Percentiles rank a stretch among this genome's conserved stretches.
These are phyloP conservation scores for Habrosyne pyritoides DNA, from an alignment of 2,888 invertebrate genomes.

Conservation along the genomic window DNA sequence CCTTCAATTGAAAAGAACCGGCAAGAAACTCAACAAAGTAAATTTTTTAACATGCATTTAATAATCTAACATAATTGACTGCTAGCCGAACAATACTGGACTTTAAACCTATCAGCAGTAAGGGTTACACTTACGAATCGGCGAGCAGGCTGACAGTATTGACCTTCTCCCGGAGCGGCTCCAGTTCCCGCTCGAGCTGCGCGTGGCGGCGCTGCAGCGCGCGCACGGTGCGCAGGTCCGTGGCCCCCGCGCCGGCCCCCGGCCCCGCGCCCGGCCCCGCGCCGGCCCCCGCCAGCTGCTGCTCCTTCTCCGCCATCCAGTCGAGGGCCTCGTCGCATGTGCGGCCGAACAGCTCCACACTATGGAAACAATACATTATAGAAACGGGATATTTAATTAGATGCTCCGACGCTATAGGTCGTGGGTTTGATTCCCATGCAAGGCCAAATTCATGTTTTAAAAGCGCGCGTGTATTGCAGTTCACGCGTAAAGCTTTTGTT, in stretches of 20 bases:
- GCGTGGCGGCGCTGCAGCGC: constrained; percentile 96
- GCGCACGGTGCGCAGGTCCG: constrained; percentile 95
- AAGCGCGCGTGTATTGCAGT: too few relatives aligned
- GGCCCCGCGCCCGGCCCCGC: neutral
- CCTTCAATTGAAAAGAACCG: too few relatives aligned
- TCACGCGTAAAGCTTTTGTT: too few relatives aligned
- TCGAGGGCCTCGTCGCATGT: constrained; percentile 98
- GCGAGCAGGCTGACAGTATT: constrained; percentile 94
- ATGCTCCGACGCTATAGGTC: too few relatives aligned
- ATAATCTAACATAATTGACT: too few relatives aligned
- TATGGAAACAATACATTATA: constrained; percentile 49
- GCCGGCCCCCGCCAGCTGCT: constrained; percentile 91
- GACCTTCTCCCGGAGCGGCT: constrained; percentile 97
- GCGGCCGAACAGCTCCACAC: constrained; percentile 97
- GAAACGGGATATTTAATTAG: neutral
- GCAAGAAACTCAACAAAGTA: too few relatives aligned
- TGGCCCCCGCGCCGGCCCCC: constrained; percentile 83
- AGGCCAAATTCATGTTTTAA: too few relatives aligned
- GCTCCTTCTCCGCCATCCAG: constrained; percentile 99
- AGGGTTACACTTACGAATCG: constrained; percentile 87
- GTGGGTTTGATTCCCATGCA: too few relatives aligned
- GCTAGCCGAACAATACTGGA: too few relatives aligned
- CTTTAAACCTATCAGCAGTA: neutral
- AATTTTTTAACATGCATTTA: too few relatives aligned
- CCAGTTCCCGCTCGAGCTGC: constrained; percentile 96